phyloP scores from a whole-genome alignment of 1,140 invertebrate species.

The Notospermus geniculatus region DNA sequence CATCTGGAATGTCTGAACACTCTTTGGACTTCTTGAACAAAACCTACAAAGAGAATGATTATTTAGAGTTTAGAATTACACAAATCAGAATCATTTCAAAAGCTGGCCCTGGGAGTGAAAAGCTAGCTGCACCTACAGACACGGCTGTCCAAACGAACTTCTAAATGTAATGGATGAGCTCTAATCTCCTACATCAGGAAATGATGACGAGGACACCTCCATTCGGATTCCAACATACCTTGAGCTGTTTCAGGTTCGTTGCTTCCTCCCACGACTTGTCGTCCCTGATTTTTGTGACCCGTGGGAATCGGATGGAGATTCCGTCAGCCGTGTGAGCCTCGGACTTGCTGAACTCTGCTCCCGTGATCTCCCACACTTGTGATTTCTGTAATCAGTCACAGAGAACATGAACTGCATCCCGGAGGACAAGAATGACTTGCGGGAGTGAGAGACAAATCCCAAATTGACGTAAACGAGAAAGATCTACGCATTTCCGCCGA shows the following conservation, averaged over 20 bases:
- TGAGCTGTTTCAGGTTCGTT: conserved; percentile 73
- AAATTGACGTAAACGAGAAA: too few species aligned
- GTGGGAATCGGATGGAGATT: conserved; percentile 89
- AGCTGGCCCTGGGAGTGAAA: too few species aligned
- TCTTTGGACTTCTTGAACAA: conserved; percentile 51
- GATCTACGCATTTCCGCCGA: too few species aligned
- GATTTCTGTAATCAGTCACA: conserved; percentile 59
- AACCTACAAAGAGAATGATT: conserved; percentile 23
- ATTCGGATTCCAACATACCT: conserved; percentile 31
- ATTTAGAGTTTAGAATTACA: not conserved
- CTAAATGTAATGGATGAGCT: not conserved
- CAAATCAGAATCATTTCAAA: too few species aligned
- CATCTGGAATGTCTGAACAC: conserved; percentile 36
- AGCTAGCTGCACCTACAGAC: not conserved
- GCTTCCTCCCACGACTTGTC: conserved; percentile 85
- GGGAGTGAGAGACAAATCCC: too few species aligned
- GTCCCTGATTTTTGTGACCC: conserved; percentile 76
- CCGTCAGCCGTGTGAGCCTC: conserved; percentile 86
- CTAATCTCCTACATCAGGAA: too few species aligned
- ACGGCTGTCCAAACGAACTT: not conserved
- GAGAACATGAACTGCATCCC: not conserved
- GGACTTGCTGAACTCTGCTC: conserved; percentile 85
- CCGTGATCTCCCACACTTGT: conserved; percentile 92
- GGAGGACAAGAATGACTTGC: too few species aligned
- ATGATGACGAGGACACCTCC: not conserved